Evolutionary conservation across 2,797 vertebrate genomes (phyloP), one percentile per base, ranked within the genome.

Genomic region (Champsocephalus esox): DNA sequence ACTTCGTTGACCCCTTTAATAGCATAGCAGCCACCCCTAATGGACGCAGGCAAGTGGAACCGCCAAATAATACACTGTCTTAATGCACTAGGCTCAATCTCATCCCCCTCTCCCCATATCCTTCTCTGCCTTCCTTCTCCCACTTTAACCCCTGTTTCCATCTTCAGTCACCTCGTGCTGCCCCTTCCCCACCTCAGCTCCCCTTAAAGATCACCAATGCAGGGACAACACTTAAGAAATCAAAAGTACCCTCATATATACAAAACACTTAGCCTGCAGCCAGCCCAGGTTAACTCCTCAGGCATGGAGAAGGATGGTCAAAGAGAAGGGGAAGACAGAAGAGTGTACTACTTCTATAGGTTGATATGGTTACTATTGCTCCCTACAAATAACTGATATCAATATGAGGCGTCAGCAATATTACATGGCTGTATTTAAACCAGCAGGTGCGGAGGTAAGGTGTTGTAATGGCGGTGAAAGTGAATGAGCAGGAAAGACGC

Each of bases 21-120:
- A 91, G 92, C 88, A 89, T 89, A 81, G 87, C 85, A 84, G 91
- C 88, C 91, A 82, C 89, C 87, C 89, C 88, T 94, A 92, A 94
- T 93, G 93, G 92, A 93, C 68, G 89, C 92, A 91, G 88, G 90
- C 88, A 91, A 88, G 89, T 93, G 92, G 94, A 95, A 93, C 93
- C 81, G 90, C 88, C 92, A 94, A 94, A 94, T 94, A 93, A 94
- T 94, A 92, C 93, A 92, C 90, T 91, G 92, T 93, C 91, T 92
- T 94, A 94, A 94, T 93, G 92, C 92, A 92, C 91, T 89, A 73
- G 89, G 82, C 91, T 92, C 90, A 91, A 92, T 92, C 92, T 92
- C 90, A 92, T 86, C 88, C 87, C 78, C 77, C 83, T 54, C 79
- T 77, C 80, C 59, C 76, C 72, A 87, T 87, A 79, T 83, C 86